Conservation (phyloP, 2,888 invertebrate genomes). For the Scotopteryx bipunctaria region DNA sequence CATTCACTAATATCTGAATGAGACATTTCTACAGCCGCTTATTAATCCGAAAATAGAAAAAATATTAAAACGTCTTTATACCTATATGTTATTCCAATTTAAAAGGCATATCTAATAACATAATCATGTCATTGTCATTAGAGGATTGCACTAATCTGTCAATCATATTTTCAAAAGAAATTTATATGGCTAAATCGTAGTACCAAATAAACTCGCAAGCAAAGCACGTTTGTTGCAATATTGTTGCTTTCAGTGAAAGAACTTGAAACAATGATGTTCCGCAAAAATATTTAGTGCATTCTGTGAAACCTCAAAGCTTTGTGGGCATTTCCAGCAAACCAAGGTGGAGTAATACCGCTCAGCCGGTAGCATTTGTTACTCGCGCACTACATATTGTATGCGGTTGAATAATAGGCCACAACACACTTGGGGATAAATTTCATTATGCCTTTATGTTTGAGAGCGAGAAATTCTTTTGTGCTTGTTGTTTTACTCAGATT, state of each 20-base stretch:
- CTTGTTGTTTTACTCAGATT: conserved; percentile 61
- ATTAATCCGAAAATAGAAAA: too few relatives aligned
- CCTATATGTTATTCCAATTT: too few relatives aligned
- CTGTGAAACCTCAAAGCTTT: conserved; percentile 21
- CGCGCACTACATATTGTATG: conserved; percentile 76
- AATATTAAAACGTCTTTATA: too few relatives aligned
- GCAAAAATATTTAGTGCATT: conserved; percentile 19
- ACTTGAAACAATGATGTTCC: conserved; percentile 14
- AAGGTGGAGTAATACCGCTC: conserved; percentile 44
- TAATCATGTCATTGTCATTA: too few relatives aligned
- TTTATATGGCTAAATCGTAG: too few relatives aligned
- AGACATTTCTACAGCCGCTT: too few relatives aligned
- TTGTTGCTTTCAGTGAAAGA: conserved; percentile 5
- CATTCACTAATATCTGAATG: too few relatives aligned
- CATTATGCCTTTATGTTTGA: conserved; percentile 75
- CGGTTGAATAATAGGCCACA: conserved; percentile 76
- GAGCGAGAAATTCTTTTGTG: conserved; percentile 66
- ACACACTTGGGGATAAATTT: conserved; percentile 80
- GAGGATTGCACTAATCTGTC: too few relatives aligned
- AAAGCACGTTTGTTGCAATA: conserved; percentile 3
- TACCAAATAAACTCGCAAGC: background rate
- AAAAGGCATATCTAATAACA: too few relatives aligned
- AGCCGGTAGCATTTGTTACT: conserved; percentile 68
- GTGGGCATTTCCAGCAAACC: conserved; percentile 44
- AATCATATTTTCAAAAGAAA: too few relatives aligned